Evolutionary conservation across 2,113 vertebrate genomes (phyloP).

Genomic region (Lontra canadensis): DNA sequence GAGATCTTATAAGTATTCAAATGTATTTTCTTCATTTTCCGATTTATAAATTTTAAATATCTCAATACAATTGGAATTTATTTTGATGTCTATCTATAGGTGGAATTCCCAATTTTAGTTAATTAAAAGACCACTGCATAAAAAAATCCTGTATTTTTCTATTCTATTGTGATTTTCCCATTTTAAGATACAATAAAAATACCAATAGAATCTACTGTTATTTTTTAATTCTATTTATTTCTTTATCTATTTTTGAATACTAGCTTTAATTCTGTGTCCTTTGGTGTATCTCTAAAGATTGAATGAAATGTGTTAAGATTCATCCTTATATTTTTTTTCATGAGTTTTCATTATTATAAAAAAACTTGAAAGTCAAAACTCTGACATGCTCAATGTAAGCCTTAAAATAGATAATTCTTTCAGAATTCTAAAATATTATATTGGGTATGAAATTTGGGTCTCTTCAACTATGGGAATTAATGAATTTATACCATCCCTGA

Average conservation of each 20-base stretch:
- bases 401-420: background rate
- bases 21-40: constrained; percentile 23
- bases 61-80: background rate
- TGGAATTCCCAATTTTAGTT: background rate
- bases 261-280: background rate
- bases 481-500: constrained; percentile 51
- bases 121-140: background rate
- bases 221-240: constrained; percentile 3
- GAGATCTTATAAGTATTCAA: constrained; percentile 2
- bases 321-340: background rate
- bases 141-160: background rate
- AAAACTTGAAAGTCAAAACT: background rate
- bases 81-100: background rate
- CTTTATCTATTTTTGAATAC: background rate
- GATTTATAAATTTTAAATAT: constrained; percentile 19
- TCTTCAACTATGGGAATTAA: constrained; percentile 52
- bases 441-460: background rate
- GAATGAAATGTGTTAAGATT: constrained; percentile 25
- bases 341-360: constrained; percentile 27
- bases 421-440: background rate
- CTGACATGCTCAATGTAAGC: background rate
- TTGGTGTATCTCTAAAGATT: background rate
- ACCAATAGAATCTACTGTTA: background rate
- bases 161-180: background rate
- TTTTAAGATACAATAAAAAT: constrained; percentile 1